A percentile compares a stretch with the other conserved stretches of the same genome.
phyloP scores from a whole-genome alignment of 2,113 vertebrate genomes.

The Porphyrio hochstetteri region DNA sequence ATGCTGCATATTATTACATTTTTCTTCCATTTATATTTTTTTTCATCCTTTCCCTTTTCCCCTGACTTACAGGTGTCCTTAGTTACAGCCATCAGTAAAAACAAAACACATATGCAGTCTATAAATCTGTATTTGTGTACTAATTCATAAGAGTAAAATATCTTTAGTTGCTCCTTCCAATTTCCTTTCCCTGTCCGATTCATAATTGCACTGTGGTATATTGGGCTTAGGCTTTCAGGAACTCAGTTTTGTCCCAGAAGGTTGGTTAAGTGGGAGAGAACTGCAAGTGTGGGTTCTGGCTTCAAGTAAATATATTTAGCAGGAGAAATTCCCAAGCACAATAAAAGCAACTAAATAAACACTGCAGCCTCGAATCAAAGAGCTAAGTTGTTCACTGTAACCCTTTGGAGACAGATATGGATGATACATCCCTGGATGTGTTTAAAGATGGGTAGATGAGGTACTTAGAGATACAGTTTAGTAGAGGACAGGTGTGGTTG shows the following conservation, averaged over 20 bases:
- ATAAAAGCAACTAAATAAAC: not conserved
- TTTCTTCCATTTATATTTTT: conserved; percentile 44
- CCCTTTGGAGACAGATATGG: not conserved
- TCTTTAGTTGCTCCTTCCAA: conserved; percentile 64
- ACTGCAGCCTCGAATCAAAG: conserved; percentile 17
- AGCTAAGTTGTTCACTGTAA: not conserved
- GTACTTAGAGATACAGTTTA: too few relatives aligned
- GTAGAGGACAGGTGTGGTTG: too few relatives aligned
- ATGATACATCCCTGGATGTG: not conserved
- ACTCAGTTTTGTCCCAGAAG: conserved; percentile 26
- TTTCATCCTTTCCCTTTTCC: conserved; percentile 66
- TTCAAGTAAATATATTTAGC: conserved; percentile 31
- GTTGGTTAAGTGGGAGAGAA: conserved; percentile 34
- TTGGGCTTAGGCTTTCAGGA: conserved; percentile 50
- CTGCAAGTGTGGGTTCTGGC: conserved; percentile 27
- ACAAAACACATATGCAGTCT: conserved; percentile 74
- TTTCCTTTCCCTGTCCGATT: conserved; percentile 65
- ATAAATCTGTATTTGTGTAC: conserved; percentile 75
- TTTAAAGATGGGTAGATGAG: too few relatives aligned
- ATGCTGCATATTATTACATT: conserved; percentile 50
- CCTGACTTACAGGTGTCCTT: conserved; percentile 78
- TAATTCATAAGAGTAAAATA: conserved; percentile 77
- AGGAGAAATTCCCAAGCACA: conserved; percentile 3
- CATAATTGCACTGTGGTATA: not conserved
- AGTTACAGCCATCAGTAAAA: conserved; percentile 76